A percentile compares a stretch with the other conserved stretches of the same genome.
Conservation (phyloP, 2,113 vertebrate species). For the Numenius arquata region DNA sequence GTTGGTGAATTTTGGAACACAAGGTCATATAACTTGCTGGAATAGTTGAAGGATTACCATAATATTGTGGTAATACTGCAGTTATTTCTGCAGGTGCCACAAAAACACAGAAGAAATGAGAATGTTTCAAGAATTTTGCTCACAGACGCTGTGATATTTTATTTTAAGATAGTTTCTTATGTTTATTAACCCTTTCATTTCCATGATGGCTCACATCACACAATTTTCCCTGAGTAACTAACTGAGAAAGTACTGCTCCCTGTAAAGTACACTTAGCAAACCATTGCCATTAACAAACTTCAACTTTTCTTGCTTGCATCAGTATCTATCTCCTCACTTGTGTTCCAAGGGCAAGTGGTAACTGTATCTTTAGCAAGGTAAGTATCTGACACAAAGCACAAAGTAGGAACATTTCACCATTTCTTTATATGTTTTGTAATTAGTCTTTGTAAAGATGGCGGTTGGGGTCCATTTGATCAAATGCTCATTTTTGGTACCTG, state of each 20-base stretch:
- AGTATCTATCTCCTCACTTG: background rate
- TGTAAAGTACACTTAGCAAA: background rate
- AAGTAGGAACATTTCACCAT: background rate
- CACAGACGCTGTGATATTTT: background rate
- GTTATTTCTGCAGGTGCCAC: background rate
- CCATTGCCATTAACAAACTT: background rate
- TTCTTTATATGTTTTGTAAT: background rate
- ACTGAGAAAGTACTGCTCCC: background rate
- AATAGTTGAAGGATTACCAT: background rate
- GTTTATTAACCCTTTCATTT: background rate
- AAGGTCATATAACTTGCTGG: background rate
- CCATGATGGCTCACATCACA: background rate
- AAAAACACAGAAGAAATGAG: background rate
- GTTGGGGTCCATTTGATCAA: background rate
- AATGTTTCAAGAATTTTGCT: background rate
- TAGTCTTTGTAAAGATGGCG: background rate
- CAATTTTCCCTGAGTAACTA: background rate
- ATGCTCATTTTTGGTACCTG: background rate
- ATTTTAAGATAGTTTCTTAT: background rate
- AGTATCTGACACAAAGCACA: background rate
- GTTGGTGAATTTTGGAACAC: background rate
- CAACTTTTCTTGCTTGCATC: background rate
- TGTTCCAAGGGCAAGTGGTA: background rate
- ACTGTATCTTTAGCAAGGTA: background rate
- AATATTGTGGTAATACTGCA: background rate